A percentile compares a stretch with the other conserved stretches of the same genome.
phyloP scores from a whole-genome alignment of 35 echinoderm and acorn worm species.

The Stichopus chloronotus region DNA sequence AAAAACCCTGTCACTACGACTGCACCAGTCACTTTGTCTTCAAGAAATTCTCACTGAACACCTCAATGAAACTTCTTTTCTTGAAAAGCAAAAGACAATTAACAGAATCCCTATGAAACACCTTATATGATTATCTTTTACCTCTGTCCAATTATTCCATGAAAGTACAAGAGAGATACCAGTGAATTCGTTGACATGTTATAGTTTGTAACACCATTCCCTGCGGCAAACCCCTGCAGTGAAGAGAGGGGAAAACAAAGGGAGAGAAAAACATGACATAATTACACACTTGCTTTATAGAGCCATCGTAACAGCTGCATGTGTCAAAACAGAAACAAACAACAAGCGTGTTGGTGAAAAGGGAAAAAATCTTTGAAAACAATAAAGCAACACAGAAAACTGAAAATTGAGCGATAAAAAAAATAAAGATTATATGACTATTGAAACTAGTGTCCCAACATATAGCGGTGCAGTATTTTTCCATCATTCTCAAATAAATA shows the following conservation, averaged over 20 bases:
- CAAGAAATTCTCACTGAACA: too few species aligned
- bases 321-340: neutral
- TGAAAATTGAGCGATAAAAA: neutral
- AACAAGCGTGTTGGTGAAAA: neutral
- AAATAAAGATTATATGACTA: neutral
- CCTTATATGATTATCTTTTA: slow-evolving; percentile 60
- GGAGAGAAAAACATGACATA: neutral
- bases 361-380: neutral
- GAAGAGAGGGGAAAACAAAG: slow-evolving; percentile 13
- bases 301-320: neutral
- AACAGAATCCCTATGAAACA: neutral
- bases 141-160: slow-evolving; percentile 86
- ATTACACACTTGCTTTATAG: neutral
- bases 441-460: neutral
- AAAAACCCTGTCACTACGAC: too few species aligned
- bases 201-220: slow-evolving; percentile 79
- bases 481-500: too few species aligned
- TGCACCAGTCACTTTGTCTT: too few species aligned
- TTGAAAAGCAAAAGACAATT: too few species aligned
- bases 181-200: slow-evolving; percentile 67
- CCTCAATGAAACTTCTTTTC: too few species aligned
- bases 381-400: neutral
- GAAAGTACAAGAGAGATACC: slow-evolving; percentile 79
- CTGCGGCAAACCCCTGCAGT: slow-evolving; percentile 87
- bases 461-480: too few species aligned